Conservation (phyloP, 2,888 invertebrate species). For the Bibio marci region DNA sequence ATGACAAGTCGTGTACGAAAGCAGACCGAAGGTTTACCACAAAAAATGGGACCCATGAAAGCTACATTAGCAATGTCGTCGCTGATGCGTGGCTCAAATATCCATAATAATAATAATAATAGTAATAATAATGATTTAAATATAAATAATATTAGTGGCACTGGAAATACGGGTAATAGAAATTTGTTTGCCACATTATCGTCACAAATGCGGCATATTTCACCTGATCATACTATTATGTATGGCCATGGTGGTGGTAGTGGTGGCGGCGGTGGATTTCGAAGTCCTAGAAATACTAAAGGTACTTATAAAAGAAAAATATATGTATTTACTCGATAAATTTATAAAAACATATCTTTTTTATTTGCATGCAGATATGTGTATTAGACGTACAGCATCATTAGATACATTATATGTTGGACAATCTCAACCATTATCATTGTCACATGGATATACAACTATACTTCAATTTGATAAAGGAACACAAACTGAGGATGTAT, state of each 20-base stretch:
- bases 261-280: constrained; percentile 36
- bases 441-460: constrained; percentile 13
- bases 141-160: not conserved
- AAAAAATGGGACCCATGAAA: constrained; percentile 50
- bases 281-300: constrained; percentile 47
- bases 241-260: too few species aligned
- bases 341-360: too few species aligned
- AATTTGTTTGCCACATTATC: constrained; percentile 9
- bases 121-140: too few species aligned
- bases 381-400: constrained; percentile 58
- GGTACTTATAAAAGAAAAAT: not conserved
- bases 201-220: constrained; percentile 43
- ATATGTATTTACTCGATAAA: too few species aligned
- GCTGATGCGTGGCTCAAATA: constrained; percentile 40
- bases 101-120: not conserved
- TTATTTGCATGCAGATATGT: not conserved
- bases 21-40: constrained; percentile 36
- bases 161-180: constrained; percentile 18
- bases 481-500: constrained; percentile 44
- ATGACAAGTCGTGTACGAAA: constrained; percentile 48
- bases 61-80: constrained; percentile 62
- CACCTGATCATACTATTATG: constrained; percentile 43
- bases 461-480: constrained; percentile 57
- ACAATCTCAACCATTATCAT: constrained; percentile 44
- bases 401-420: constrained; percentile 62